These are phyloP conservation scores for Hexactinellida sp. DNA, from an alignment of 37 sponge, comb jelly and placozoan species.

Conservation along the genomic window DNA sequence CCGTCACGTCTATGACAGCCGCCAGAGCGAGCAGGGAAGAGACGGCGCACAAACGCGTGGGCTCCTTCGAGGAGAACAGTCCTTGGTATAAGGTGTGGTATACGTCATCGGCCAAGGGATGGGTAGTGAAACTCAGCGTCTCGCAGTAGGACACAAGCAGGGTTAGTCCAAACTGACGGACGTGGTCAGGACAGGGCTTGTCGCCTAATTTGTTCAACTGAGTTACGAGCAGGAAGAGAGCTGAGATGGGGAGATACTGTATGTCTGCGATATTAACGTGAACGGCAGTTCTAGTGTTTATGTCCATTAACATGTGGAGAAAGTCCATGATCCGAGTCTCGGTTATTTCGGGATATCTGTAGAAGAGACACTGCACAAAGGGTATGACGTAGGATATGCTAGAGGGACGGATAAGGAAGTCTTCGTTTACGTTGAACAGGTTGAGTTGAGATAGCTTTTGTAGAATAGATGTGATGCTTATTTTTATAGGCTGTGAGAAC, in stretches of 20 bases:
- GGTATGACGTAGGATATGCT: background rate
- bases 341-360: background rate
- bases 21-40: background rate
- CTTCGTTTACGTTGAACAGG: background rate
- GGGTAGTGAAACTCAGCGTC: background rate
- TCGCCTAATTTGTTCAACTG: background rate
- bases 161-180: background rate
- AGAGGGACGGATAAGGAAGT: background rate
- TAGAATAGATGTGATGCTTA: background rate
- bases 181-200: background rate
- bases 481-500: background rate
- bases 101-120: background rate
- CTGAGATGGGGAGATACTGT: background rate
- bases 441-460: constrained; percentile 5
- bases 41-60: background rate
- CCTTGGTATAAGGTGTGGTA: constrained; percentile 21
- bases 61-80: constrained; percentile 16
- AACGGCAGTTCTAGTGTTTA: background rate
- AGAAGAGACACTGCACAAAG: background rate
- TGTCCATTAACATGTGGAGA: background rate
- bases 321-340: background rate
- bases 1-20: background rate
- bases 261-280: background rate
- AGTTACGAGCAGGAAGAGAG: background rate
- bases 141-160: background rate